A percentile compares a stretch with the other conserved stretches of the same genome.
Evolutionary conservation across 1,140 invertebrate species (phyloP).

Genomic region (Drosophila paulistorum): DNA sequence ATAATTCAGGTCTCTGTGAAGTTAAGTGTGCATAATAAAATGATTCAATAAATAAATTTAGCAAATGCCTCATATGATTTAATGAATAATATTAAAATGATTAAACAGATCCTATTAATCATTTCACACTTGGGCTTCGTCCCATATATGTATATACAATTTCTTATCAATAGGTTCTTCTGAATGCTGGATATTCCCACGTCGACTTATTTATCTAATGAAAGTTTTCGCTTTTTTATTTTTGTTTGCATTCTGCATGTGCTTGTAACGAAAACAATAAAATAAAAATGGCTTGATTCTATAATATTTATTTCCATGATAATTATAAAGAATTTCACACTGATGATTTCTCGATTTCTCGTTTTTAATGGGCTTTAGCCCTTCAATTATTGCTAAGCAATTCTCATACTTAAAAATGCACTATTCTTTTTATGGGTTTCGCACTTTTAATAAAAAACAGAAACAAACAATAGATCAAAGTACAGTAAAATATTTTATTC

Average conservation of each 20-base stretch:
- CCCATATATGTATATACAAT: no score
- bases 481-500: background rate
- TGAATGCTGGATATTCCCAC: slow-evolving; percentile 11
- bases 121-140: no score
- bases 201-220: background rate
- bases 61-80: no score
- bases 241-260: slow-evolving; percentile 41
- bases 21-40: no score
- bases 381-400: background rate
- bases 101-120: no score
- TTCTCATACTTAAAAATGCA: slow-evolving; percentile 24
- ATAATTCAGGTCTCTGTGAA: no score
- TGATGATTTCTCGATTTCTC: background rate
- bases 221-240: background rate
- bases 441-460: slow-evolving; percentile 9
- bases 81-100: no score
- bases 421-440: slow-evolving; percentile 8
- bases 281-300: background rate
- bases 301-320: slow-evolving; percentile 39
- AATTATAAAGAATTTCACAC: slow-evolving; percentile 49
- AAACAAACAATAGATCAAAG: slow-evolving; percentile 8
- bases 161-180: no score
- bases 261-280: slow-evolving; percentile 31
- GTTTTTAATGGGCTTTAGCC: background rate
- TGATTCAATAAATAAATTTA: no score